Evolutionary conservation across 1,140 invertebrate species (phyloP).

Genomic region (Panulirus ornatus): DNA sequence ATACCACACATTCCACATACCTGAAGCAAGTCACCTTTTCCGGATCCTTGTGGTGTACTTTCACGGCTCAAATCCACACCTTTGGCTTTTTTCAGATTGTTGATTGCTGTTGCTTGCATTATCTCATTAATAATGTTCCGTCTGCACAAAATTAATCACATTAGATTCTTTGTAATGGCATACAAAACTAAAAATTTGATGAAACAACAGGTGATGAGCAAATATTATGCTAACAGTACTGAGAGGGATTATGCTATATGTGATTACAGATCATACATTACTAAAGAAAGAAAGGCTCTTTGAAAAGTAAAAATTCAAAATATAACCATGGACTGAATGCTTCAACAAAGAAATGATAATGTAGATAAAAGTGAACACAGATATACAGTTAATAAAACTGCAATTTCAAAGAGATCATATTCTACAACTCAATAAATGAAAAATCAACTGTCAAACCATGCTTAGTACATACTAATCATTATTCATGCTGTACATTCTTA

Average conservation of each 20-base stretch:
- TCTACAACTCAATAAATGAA: background rate
- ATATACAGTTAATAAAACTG: background rate
- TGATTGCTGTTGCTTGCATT: conserved; percentile 94
- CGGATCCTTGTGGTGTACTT: conserved; percentile 77
- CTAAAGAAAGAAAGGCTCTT: background rate
- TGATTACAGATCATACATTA: background rate
- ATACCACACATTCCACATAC: conserved; percentile 78
- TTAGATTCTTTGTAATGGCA: background rate
- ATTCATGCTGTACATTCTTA: background rate
- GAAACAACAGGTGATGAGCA: background rate
- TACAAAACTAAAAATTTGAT: background rate
- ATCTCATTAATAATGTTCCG: conserved; percentile 94
- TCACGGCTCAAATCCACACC: conserved; percentile 86
- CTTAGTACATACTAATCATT: background rate
- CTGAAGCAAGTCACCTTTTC: conserved; percentile 80
- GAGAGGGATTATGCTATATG: background rate
- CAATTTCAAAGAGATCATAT: background rate
- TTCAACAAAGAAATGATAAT: background rate
- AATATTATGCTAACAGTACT: background rate
- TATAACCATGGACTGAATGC: too few species aligned
- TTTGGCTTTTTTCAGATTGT: conserved; percentile 91
- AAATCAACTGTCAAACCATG: background rate
- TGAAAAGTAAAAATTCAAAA: background rate
- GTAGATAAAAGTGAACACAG: background rate
- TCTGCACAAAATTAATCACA: conserved; percentile 78